Evolutionary conservation across 1,140 invertebrate genomes (phyloP).

Genomic region (Aphaenogaster rudis): DNA sequence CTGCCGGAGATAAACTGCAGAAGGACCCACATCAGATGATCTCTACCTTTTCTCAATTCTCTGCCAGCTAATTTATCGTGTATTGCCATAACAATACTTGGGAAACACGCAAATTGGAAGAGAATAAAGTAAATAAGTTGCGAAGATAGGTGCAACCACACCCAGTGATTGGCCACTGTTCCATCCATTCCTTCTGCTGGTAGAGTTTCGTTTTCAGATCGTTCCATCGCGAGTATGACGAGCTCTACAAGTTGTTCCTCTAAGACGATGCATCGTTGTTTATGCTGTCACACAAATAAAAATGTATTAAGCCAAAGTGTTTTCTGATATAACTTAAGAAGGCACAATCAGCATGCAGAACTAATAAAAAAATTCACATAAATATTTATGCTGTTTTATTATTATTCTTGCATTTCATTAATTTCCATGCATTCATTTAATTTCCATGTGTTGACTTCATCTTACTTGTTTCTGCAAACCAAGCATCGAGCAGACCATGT

Average conservation of each 20-base stretch:
- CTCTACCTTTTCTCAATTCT: constrained; percentile 95
- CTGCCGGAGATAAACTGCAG: constrained; percentile 98
- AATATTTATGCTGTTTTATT: background rate
- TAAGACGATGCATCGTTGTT: constrained; percentile 95
- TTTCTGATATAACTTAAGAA: constrained; percentile 12
- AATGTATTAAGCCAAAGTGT: constrained; percentile 39
- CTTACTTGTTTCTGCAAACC: constrained; percentile 95
- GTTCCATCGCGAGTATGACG: constrained; percentile 96
- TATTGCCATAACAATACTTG: constrained; percentile 95
- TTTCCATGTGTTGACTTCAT: background rate
- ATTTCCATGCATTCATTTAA: background rate
- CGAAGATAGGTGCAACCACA: constrained; percentile 97
- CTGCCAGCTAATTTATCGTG: constrained; percentile 94
- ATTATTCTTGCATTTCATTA: background rate
- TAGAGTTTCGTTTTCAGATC: constrained; percentile 91
- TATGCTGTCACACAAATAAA: constrained; percentile 89
- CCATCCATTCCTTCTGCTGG: constrained; percentile 89
- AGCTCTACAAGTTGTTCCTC: constrained; percentile 98
- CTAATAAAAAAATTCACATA: background rate
- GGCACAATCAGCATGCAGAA: background rate
- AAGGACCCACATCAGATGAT: constrained; percentile 99
- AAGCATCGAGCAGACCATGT: constrained; percentile 98
- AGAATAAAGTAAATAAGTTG: constrained; percentile 98
- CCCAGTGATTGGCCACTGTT: constrained; percentile 92
- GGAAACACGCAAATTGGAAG: constrained; percentile 97